These are phyloP conservation scores for Aphis craccivora DNA, from an alignment of 1,140 invertebrate species.

Conservation along the genomic window DNA sequence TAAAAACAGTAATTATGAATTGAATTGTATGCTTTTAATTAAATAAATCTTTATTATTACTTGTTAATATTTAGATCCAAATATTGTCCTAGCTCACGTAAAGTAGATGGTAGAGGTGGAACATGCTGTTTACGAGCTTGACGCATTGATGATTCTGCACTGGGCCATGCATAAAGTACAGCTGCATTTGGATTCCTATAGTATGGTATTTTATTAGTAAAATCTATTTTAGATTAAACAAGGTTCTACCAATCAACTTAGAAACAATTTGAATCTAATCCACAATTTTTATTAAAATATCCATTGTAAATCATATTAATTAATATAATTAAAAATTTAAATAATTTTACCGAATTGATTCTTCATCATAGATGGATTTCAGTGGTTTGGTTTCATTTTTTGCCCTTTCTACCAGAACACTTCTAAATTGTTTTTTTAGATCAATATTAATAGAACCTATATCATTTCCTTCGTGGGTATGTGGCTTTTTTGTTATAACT, in stretches of 20 bases:
- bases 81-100: not conserved
- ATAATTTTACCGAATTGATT: not conserved
- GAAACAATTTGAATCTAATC: not conserved
- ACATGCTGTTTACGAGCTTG: not conserved
- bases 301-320: not conserved
- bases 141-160: not conserved
- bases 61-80: not conserved
- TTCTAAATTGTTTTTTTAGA: not conserved
- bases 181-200: not conserved
- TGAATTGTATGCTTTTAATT: not conserved
- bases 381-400: not conserved
- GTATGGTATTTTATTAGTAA: not conserved
- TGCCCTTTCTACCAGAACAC: not conserved
- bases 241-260: not conserved
- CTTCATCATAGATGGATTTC: conserved; percentile 3
- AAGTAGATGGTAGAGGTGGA: not conserved
- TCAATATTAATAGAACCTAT: not conserved
- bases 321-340: not conserved
- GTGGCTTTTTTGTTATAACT: not conserved
- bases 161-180: not conserved
- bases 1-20: not conserved
- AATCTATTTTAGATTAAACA: not conserved
- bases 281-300: not conserved
- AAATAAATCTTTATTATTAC: not conserved
- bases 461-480: not conserved